Evolutionary conservation across 2,797 vertebrate species (phyloP), one percentile per base, ranked within the genome.

Genomic region (Bucorvus abyssinicus): DNA sequence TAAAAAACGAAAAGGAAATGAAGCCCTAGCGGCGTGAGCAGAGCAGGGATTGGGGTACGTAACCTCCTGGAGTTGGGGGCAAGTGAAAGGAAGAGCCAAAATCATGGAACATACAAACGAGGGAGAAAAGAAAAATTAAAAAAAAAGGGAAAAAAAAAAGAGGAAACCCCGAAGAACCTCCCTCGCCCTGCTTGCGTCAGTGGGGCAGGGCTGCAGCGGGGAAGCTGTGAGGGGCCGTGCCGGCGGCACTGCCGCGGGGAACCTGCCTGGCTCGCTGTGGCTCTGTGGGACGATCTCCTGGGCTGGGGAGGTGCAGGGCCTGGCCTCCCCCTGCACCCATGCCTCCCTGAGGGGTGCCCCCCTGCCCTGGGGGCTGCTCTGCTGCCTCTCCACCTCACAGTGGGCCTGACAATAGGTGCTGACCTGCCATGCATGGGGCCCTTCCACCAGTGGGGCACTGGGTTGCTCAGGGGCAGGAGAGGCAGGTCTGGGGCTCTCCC

Each of bases 21-120:
- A 96, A 98, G 98, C 98, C 98, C 98, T 98, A 98, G 98, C 98
- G 95, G 98, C 98, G 97, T 95, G 98, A 98, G 98, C 98, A 98
- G 97, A 98, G 98, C 97, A 94, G 97, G 98, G 98, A 97, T 97
- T 97, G 98, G 98, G 98, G 98, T 99, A 99, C 99, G 98, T 99
- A 99, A 99, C 99, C 99, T 99, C 99, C 99, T 99, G 99, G 98
- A 98, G 98, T 97, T 95, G 93, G 97, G 97, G 96, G 93, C 96
- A 98, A 97, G 98, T n/a, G 99, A 99, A 99, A 98, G 99, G 98
- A 98, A 99, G 98, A 99, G 99, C 99, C 99, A 98, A 99, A 99
- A 99, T 99, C 99, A 99, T 98, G 99, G 99, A 98, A 99, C 98
- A 98, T 98, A 99, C 98, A 98, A 99, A 98, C 94, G 98, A 99